Base-by-base conservation (phyloP, 2,797 vertebrate species). In the Melopsittacus undulatus region DNA sequence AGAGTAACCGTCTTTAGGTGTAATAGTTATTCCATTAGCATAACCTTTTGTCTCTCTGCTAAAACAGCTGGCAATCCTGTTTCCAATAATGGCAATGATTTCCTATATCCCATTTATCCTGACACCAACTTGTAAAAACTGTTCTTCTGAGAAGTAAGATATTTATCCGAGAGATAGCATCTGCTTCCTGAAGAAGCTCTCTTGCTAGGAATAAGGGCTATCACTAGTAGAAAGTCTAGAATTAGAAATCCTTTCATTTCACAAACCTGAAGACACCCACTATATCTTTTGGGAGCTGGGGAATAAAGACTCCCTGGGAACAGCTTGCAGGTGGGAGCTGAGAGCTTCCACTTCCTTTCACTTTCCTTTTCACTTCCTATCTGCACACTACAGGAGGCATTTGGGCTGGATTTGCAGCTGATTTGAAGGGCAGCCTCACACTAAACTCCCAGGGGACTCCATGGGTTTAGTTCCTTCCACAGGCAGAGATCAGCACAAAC, bases 361-460 rank as follows among this genome's bases (percentile, higher is more conserved):
- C 1, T 5, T 10, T 57, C 14, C 14, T 57, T 57, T 57, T 36
- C n/a, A 36, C 57, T 59, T 59, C 57, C 23, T 36, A 26, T 26
- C 15, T 16, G 22, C 2, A 1, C 6, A 1, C 15, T 27, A 5
- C 57, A 30, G 21, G 38, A 59, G 16, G 26, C 15, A 7, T 43
- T 42, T 77, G 72, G 36, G 45, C 12, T 89, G 36, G 16, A 11
- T 79, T 79, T 8, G 2, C 42, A 27, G 42, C 24, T 24, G 1
- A 49, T 69, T 76, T 56, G 34, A 49, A 27, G 59, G 51, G n/a
- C 51, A 91, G 48, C 30, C 13, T 23, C 20, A 15, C 13, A 18
- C 20, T 54, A 51, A 84, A 74, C 13, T 68, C 26, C 13, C 22
- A 61, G 19, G 8, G 8, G 1, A 24, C 45, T 75, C 45, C 49